Percentiles rank a stretch among this genome's conserved stretches.
These are phyloP conservation scores for Menura novaehollandiae DNA, from an alignment of 2,113 vertebrate species.

Conservation along the genomic window DNA sequence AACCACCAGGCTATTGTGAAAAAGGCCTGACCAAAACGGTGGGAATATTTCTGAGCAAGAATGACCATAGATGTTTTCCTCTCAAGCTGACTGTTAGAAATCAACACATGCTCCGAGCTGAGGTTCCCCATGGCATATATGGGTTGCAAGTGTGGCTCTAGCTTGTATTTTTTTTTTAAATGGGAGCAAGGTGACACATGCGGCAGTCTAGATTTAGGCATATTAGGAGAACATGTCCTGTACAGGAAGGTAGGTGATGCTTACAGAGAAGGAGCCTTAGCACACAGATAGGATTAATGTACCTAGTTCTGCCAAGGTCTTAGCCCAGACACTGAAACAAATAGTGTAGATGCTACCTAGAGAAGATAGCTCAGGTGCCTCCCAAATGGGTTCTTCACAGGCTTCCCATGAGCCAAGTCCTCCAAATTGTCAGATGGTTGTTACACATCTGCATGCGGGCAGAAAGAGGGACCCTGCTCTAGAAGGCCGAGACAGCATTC, in stretches of 20 bases:
- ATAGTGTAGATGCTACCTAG: not conserved
- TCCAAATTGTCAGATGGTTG: not conserved
- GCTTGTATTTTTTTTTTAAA: not conserved
- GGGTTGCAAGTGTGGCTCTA: not conserved
- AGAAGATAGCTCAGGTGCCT: not conserved
- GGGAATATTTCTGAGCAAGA: not conserved
- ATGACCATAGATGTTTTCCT: not conserved
- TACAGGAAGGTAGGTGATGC: not conserved
- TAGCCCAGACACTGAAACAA: not conserved
- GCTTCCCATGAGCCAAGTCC: not conserved
- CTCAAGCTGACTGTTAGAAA: not conserved
- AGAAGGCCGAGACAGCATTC: not conserved
- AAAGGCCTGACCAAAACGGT: not conserved
- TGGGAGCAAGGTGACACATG: fast-evolving
- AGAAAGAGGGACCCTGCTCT: not conserved
- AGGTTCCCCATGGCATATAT: not conserved
- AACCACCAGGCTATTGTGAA: not conserved
- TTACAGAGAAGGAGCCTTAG: not conserved
- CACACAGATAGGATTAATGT: not conserved
- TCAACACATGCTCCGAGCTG: not conserved
- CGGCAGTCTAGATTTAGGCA: not conserved
- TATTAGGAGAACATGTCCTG: not conserved
- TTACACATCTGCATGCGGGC: not conserved
- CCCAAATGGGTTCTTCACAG: not conserved
- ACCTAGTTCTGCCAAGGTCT: not conserved